Evolutionary conservation across 2,888 invertebrate species (phyloP), one percentile per base, ranked within the genome.

Genomic region (Dynastes tityus): DNA sequence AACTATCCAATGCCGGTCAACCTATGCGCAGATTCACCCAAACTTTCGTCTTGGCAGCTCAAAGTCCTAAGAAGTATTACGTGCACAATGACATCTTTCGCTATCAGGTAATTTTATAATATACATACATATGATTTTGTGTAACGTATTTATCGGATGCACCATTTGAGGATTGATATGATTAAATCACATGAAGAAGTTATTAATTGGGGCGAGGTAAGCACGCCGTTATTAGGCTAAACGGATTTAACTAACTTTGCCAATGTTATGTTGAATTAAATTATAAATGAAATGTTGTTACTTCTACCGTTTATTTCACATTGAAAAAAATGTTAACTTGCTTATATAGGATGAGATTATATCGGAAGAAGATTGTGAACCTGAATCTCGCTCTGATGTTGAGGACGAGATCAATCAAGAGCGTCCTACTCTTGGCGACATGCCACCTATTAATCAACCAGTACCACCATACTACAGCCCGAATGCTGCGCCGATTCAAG

Each of bases 1-100:
- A 99, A 90, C 90, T 99, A 84, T 97, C 97, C 78, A 98, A 98
- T 90, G 97, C 96, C 87, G 98, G 98, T 13, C 95, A 97, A 88
- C 98, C 98, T 76, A 98, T 98, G 98, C 93, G 98, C 32, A 95
- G 98, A 78, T 99, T 99, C 90, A 98, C 98, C 88, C 98, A 99
- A 91, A 98, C 98, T 0, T 97, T 99, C 90, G 98, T 99, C 78
- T 90, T 99, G 88, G 98, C 97, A 80, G 95, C 97, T 80, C 98
- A 98, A 90, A 95, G 96, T 78, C 97, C 98, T 79, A 98, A 97
- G 91, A 97, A 98, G 90, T 99, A 98, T 91, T 99, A 98, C 89
- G 98, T 99, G 80, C 97, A 98, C 90, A 99, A 99, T 89, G 98
- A 99, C 90, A 98, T 99, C 89, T 99, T 99, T 90, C 95, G 98